Evolutionary conservation across 2,113 vertebrate genomes (phyloP).

Genomic region (Festucalex cinctus): DNA sequence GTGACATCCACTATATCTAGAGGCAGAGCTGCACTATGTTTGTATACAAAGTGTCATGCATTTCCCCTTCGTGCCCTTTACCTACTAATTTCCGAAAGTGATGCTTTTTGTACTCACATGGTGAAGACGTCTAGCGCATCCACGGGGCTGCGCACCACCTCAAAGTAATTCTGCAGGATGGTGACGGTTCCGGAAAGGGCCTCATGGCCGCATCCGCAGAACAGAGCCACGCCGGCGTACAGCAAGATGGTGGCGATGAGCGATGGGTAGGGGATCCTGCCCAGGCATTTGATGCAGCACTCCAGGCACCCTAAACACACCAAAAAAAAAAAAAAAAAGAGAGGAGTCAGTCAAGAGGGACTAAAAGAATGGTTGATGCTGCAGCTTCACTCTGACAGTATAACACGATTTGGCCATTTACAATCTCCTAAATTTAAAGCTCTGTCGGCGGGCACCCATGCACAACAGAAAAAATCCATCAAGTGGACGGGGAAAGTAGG

Average conservation of each 20-base stretch:
- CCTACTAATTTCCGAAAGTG: neutral
- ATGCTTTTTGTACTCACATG: slow-evolving; percentile 78
- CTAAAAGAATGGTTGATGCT: neutral
- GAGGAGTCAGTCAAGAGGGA: neutral
- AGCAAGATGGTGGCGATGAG: slow-evolving; percentile 95
- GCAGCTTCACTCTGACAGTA: neutral
- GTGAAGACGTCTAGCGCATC: slow-evolving; percentile 94
- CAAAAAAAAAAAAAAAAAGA: neutral
- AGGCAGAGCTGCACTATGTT: neutral
- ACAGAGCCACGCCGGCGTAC: slow-evolving; percentile 93
- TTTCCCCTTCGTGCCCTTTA: neutral
- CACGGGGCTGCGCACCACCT: slow-evolving; percentile 87
- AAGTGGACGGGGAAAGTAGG: slow-evolving; percentile 6
- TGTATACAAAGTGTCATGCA: neutral
- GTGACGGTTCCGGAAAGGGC: slow-evolving; percentile 93
- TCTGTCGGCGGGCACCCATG: neutral
- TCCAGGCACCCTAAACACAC: slow-evolving; percentile 87
- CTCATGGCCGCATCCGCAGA: slow-evolving; percentile 97
- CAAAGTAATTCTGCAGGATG: slow-evolving; percentile 98
- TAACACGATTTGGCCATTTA: slow-evolving; percentile 16
- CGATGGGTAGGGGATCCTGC: slow-evolving; percentile 96
- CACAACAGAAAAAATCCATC: slow-evolving; percentile 4
- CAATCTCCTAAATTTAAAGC: slow-evolving; percentile 15
- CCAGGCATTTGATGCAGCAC: slow-evolving; percentile 97
- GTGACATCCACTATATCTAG: neutral